Conservation (phyloP, 2,888 invertebrate genomes). For the Tetranychus piercei region DNA sequence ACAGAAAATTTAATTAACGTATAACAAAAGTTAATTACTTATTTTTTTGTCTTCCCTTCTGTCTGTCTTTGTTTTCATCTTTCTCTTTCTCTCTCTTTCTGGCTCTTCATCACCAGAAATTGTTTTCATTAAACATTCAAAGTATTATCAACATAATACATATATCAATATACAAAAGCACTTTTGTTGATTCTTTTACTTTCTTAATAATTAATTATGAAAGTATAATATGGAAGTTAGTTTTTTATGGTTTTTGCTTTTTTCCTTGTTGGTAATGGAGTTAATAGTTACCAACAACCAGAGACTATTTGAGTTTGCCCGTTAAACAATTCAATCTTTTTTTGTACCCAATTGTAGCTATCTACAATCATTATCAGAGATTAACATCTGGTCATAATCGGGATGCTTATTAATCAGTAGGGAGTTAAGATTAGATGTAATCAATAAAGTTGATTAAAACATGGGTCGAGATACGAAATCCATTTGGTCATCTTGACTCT, state of each 20-base stretch:
- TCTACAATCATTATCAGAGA: too few relatives aligned
- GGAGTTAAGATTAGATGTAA: too few relatives aligned
- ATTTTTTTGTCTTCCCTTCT: background rate
- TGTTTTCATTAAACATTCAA: background rate
- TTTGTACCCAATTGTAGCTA: too few relatives aligned
- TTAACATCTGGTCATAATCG: too few relatives aligned
- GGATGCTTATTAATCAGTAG: too few relatives aligned
- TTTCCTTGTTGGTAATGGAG: background rate
- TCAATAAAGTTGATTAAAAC: too few relatives aligned
- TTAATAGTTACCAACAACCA: too few relatives aligned
- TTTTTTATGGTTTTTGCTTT: background rate
- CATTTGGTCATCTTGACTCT: too few relatives aligned
- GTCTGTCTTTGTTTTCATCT: background rate
- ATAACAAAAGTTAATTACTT: background rate
- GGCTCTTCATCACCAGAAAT: background rate
- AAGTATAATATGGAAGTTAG: too few relatives aligned
- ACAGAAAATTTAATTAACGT: background rate
- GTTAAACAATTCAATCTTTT: too few relatives aligned
- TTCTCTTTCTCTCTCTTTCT: background rate
- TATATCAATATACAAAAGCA: background rate
- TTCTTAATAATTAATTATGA: background rate
- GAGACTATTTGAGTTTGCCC: too few relatives aligned
- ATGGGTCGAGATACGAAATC: too few relatives aligned
- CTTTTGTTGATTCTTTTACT: background rate
- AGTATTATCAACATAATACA: background rate